Percentiles rank a stretch among this genome's conserved stretches.
Conservation (phyloP, 2,888 invertebrate species). For the Pyrrhosoma nymphula region DNA sequence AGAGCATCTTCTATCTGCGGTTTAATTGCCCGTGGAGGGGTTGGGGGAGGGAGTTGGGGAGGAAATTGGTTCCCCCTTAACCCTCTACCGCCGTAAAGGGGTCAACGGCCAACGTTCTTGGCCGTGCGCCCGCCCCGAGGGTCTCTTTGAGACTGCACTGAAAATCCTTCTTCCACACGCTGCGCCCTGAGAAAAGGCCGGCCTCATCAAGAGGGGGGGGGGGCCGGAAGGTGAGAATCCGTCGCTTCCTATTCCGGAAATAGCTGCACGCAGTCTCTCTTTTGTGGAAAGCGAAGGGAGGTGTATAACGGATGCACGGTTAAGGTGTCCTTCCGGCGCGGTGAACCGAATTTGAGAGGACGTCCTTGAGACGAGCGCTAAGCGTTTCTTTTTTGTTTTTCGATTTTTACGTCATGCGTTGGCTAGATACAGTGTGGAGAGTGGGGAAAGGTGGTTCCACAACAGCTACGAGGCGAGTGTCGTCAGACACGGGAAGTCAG, state of each 20-base stretch:
- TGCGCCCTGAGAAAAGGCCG: not conserved
- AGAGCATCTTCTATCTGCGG: not conserved
- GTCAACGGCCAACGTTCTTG: constrained; percentile 11
- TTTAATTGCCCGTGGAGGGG: not conserved
- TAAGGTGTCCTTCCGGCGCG: not conserved
- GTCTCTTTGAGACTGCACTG: not conserved
- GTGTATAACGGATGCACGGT: not conserved
- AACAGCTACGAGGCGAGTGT: too few relatives aligned
- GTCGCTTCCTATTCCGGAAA: not conserved
- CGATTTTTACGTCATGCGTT: not conserved
- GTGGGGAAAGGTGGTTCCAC: not conserved
- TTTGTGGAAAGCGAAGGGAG: not conserved
- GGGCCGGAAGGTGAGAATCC: not conserved
- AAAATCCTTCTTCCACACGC: not conserved
- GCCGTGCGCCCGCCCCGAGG: not conserved
- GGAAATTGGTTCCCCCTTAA: not conserved
- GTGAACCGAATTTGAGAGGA: not conserved
- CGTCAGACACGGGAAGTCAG: too few relatives aligned
- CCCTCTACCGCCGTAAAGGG: not conserved
- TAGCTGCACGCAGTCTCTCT: not conserved
- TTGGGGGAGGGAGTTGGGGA: not conserved
- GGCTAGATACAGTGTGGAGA: not conserved
- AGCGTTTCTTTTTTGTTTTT: not conserved
- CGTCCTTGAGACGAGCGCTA: not conserved
- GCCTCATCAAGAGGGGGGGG: not conserved